Evolutionary conservation across 64 coral and sea anemone genomes (phyloP), one percentile per base, ranked within the genome.

Genomic region (Astreopora myriophthalma): DNA sequence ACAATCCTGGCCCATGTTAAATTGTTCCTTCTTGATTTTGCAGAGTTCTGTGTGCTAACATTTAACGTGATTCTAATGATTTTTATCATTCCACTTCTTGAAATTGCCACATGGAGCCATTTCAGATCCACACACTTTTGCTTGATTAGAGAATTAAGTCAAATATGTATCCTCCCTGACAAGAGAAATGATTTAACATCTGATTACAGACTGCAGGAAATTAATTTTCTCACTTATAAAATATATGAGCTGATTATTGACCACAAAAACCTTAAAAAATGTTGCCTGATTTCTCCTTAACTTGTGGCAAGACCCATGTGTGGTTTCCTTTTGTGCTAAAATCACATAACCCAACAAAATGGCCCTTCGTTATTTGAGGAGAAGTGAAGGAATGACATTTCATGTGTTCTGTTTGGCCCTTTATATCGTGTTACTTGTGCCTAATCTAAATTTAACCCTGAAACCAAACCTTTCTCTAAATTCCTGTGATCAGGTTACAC

Each of bases 401-500:
- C 17, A 61, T 81, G 51, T 81, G 77, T 29, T 33, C 79, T 83
- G 17, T 14, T 65, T 16, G 25, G 17, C 51, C 23, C 8, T 17
- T 22, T 13, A 22, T 83, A 65, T 83, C 79, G 65, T 83, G 32
- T 83, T 83, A n/a, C 79, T 30, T 64, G 79, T 63, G 57, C 32
- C 0, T 34, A 23, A 38, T 83, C 55, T 65, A 83, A 64, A 83
- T 83, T 83, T 83, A 83, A 64, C 79, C 52, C 19, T 62, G 32
- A 64, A 39, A 83, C 58, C 52, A 64, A 32, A 39, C 55, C 79
- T 58, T 83, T 63, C 31, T 38, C 48, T 83, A 30, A 35, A 83
- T 83, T 83, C 79, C 30, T 62, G 49, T 63, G 55, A 83, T 83
- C 79, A 38, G 8, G 33, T 83, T 83, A 37, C 79, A 39, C 79